Evolutionary conservation across 2,113 vertebrate species (phyloP).

Genomic region (Triplophysa dalaica): DNA sequence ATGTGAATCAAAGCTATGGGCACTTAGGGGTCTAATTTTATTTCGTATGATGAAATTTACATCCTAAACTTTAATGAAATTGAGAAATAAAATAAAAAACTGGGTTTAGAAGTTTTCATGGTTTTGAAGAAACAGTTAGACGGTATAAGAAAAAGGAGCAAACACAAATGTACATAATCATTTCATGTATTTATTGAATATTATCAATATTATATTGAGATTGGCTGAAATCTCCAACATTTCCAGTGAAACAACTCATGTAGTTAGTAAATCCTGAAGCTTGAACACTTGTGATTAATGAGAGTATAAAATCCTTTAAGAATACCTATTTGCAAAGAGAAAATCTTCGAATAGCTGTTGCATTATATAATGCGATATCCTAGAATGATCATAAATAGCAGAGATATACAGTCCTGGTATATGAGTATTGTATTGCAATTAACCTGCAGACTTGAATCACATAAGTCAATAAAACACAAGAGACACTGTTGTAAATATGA

Average conservation of each 20-base stretch:
- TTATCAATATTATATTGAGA: slow-evolving; percentile 67
- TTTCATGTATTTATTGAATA: slow-evolving; percentile 72
- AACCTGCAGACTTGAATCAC: background rate
- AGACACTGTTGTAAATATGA: background rate
- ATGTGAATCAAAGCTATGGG: too few species aligned
- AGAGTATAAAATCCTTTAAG: slow-evolving; percentile 82
- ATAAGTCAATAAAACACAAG: background rate
- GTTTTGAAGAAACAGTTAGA: background rate
- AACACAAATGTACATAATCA: slow-evolving; percentile 57
- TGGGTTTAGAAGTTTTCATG: too few species aligned
- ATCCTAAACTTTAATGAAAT: too few species aligned
- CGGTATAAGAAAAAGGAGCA: slow-evolving; percentile 16
- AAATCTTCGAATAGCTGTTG: slow-evolving; percentile 54
- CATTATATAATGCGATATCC: slow-evolving; percentile 46
- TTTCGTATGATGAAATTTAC: too few species aligned
- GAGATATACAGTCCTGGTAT: background rate
- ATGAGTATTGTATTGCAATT: background rate
- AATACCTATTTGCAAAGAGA: slow-evolving; percentile 78
- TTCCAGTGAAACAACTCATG: slow-evolving; percentile 62
- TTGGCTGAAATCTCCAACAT: slow-evolving; percentile 63
- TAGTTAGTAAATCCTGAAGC: slow-evolving; percentile 79
- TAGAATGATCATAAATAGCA: background rate
- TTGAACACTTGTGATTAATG: slow-evolving; percentile 68
- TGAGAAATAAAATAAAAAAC: too few species aligned
- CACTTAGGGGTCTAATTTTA: too few species aligned